Conservation (phyloP, 2,797 vertebrate genomes). For the Sebastes oblongus region DNA sequence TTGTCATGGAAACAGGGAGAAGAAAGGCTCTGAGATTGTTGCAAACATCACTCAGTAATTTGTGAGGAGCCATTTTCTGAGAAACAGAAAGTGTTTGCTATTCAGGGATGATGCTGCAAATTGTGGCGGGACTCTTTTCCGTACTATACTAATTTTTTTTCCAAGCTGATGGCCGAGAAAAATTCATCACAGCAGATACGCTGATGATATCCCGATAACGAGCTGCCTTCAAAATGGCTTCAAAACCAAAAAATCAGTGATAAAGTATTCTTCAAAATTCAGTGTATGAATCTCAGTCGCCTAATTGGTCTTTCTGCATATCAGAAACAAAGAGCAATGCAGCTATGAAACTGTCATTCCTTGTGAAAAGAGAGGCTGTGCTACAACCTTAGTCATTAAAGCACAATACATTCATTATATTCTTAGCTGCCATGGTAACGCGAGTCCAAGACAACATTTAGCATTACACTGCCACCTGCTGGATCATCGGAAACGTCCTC, state of each 20-base stretch:
- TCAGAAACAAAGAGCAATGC: background rate
- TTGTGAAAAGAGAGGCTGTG: slow-evolving; percentile 22
- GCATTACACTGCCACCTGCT: slow-evolving; percentile 73
- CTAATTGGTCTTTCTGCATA: background rate
- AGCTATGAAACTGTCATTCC: background rate
- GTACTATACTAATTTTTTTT: background rate
- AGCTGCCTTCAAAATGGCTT: background rate
- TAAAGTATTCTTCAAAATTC: background rate
- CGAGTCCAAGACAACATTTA: background rate
- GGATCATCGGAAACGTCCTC: slow-evolving; percentile 21
- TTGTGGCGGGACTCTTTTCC: background rate
- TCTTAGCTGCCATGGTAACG: slow-evolving; percentile 66
- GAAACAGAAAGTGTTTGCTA: slow-evolving; percentile 58
- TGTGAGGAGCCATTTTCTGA: slow-evolving; percentile 80
- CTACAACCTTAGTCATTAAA: slow-evolving; percentile 37
- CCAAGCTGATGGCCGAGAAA: background rate
- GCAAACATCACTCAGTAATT: slow-evolving; percentile 80
- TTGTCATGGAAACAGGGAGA: slow-evolving; percentile 86
- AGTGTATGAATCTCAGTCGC: background rate
- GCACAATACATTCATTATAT: slow-evolving; percentile 53
- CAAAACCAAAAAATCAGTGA: background rate
- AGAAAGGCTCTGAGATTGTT: slow-evolving; percentile 80
- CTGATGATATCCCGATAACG: background rate
- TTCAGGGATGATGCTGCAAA: slow-evolving; percentile 62
- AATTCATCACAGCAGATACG: slow-evolving; percentile 2